Evolutionary conservation across 2,797 vertebrate species (phyloP).

Genomic region (Huso huso): DNA sequence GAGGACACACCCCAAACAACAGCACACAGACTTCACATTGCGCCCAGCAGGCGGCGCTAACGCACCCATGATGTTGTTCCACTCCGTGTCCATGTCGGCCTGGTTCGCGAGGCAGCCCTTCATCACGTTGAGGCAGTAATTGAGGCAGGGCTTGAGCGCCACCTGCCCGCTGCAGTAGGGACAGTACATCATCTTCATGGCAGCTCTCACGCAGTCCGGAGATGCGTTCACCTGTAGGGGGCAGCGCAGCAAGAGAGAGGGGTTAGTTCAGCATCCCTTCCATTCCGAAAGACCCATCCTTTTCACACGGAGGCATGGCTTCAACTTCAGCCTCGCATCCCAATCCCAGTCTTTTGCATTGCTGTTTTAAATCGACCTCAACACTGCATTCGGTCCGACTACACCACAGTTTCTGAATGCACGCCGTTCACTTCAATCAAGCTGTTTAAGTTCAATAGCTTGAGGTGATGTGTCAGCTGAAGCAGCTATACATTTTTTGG

Average conservation of each 20-base stretch:
- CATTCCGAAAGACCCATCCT: too few species aligned
- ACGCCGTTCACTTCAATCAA: too few species aligned
- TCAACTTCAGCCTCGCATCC: background rate
- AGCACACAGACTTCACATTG: background rate
- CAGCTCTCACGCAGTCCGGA: conserved; percentile 69
- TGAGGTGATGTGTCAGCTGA: too few species aligned
- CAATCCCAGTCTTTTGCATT: too few species aligned
- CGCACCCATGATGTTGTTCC: conserved; percentile 96
- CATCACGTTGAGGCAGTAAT: conserved; percentile 95
- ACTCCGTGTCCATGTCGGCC: conserved; percentile 86
- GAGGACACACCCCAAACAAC: conserved; percentile 13
- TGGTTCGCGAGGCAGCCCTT: conserved; percentile 92
- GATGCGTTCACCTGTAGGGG: conserved; percentile 76
- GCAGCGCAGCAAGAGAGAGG: background rate
- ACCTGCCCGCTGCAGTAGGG: conserved; percentile 84
- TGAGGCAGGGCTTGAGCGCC: conserved; percentile 86
- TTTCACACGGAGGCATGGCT: too few species aligned
- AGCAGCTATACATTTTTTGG: too few species aligned
- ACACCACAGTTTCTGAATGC: too few species aligned
- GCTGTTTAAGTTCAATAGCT: too few species aligned
- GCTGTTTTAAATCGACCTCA: too few species aligned
- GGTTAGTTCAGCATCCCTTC: too few species aligned
- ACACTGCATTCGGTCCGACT: too few species aligned
- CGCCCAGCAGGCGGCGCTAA: too few species aligned
- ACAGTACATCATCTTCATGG: conserved; percentile 96